Conservation (phyloP, 2,888 invertebrate genomes). For the Pterostichus niger region DNA sequence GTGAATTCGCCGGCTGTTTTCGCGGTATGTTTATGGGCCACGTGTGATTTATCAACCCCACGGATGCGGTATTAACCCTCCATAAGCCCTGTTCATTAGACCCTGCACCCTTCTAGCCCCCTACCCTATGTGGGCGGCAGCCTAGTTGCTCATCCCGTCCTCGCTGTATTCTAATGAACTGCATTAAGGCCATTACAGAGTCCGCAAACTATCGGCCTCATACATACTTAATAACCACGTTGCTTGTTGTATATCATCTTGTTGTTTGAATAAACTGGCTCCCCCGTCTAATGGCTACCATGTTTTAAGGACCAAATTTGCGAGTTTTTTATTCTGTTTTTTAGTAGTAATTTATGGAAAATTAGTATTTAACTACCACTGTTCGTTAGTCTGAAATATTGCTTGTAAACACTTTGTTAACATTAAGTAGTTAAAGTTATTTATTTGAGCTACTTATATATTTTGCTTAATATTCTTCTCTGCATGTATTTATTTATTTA, state of each 20-base stretch:
- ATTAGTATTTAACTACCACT: neutral
- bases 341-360: conserved; percentile 7
- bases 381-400: conserved; percentile 32
- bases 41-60: conserved; percentile 57
- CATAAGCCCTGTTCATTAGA: conserved; percentile 53
- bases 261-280: conserved; percentile 32
- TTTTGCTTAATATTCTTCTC: neutral
- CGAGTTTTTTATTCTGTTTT: neutral
- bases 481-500: neutral
- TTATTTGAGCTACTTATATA: neutral
- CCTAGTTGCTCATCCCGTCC: conserved; percentile 16
- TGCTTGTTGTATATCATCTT: conserved; percentile 51
- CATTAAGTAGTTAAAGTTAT: conserved; percentile 32
- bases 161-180: conserved; percentile 55
- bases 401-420: neutral
- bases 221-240: conserved; percentile 59
- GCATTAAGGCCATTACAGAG: conserved; percentile 52
- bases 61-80: conserved; percentile 55
- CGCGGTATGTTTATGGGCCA: conserved; percentile 61
- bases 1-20: conserved; percentile 52
- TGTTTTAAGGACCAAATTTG: neutral
- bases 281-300: neutral
- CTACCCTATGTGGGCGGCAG: neutral
- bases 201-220: conserved; percentile 60
- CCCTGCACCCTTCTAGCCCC: conserved; percentile 10